Conservation (phyloP, 2,113 vertebrate species). For the Oryzias celebensis region DNA sequence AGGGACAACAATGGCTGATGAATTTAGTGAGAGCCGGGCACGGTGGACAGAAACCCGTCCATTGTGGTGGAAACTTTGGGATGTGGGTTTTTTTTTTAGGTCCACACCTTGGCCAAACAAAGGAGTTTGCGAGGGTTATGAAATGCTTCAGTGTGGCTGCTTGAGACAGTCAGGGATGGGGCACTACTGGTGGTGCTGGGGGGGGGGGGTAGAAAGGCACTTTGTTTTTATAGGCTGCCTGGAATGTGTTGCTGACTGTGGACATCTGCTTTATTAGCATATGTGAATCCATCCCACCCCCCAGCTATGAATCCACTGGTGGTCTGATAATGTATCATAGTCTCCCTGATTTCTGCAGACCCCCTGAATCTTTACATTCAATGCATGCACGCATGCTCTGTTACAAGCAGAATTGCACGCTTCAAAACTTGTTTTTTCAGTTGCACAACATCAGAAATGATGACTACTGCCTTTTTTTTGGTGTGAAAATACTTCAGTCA, state of each 20-base stretch:
- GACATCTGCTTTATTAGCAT: slow-evolving; percentile 83
- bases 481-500: slow-evolving; percentile 70
- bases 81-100: too few relatives aligned
- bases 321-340: slow-evolving; percentile 67
- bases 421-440: slow-evolving; percentile 9
- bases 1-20: slow-evolving; percentile 72
- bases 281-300: slow-evolving; percentile 56
- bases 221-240: slow-evolving; percentile 77
- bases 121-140: neutral
- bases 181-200: slow-evolving; percentile 32
- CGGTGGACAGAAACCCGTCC: slow-evolving; percentile 58
- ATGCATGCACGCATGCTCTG: neutral
- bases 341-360: slow-evolving; percentile 39
- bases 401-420: neutral
- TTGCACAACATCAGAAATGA: slow-evolving; percentile 26
- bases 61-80: slow-evolving; percentile 62
- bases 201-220: slow-evolving; percentile 54
- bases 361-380: neutral
- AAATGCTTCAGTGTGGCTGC: slow-evolving; percentile 51
- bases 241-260: slow-evolving; percentile 74
- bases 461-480: slow-evolving; percentile 49
- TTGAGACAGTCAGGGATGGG: slow-evolving; percentile 50
- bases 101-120: too few relatives aligned
- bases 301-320: slow-evolving; percentile 72
- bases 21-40: slow-evolving; percentile 55